Evolutionary conservation across 92 coral and sea anemone species (phyloP), one percentile per base, ranked within the genome.

Genomic region (Galaxea fascicularis): DNA sequence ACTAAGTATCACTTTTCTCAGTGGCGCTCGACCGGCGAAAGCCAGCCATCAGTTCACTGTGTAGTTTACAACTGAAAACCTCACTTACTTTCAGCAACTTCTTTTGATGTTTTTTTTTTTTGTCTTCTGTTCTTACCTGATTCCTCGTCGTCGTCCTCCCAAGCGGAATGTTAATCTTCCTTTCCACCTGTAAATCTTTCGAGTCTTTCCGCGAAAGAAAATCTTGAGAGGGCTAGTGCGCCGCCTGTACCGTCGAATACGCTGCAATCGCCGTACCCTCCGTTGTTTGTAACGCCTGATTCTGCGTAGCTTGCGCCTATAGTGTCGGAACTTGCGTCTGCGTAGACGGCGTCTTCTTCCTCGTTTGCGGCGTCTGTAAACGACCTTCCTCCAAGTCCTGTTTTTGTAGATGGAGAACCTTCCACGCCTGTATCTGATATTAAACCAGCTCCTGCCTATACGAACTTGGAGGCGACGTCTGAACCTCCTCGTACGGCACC

Each of bases 121-220:
- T 35, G 3, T 35, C 41, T 35, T 35, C 6, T 35, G 41, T 35
- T 15, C 0, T 83, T 65, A 73, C 87, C 87, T 83, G 73, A 83
- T 74, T 64, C 24, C 44, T 30, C 82, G 77, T 75, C 87, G 81
- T 17, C 74, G 59, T 1, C 87, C 82, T 83, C 62, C 82, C 60
- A 68, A 30, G 73, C 75, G 82, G 49, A 83, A 53, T 0, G 81
- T 74, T 65, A 74, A 64, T 30, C 66, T 35, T 12, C 82, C 65
- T 15, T 64, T 60, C 80, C 87, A 75, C 11, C 52, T 31, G 87
- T 27, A 75, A 12, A 83, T 31, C 9, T 10, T 49, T 26, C 87
- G 65, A 1, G 72, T 74, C 82, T 74, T 83, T 45, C 16, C 47
- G 60, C 35, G 73, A 41, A 44, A 83, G 64, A 28, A 59, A 30